A percentile compares a stretch with the other conserved stretches of the same genome.
phyloP scores from a whole-genome alignment of 2,888 invertebrate genomes.

The Macaria notata region DNA sequence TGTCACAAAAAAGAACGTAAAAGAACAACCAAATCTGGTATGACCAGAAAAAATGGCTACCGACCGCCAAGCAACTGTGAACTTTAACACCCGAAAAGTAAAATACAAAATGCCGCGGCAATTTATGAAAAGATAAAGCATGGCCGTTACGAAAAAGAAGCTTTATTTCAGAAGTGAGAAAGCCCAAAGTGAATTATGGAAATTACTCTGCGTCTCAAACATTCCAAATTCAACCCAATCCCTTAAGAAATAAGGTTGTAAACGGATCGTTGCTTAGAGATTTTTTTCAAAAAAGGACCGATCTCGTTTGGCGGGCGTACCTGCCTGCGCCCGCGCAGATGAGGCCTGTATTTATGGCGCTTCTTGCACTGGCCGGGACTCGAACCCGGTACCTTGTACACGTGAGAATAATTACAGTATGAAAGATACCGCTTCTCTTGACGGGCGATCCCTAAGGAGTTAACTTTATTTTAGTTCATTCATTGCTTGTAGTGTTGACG shows the following conservation, averaged over 20 bases:
- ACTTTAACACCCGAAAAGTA: conserved; percentile 36
- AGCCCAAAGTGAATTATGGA: conserved; percentile 78
- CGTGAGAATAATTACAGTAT: conserved; percentile 29
- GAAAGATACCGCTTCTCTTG: conserved; percentile 16
- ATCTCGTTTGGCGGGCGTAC: conserved; percentile 81
- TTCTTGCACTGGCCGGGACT: conserved; percentile 60
- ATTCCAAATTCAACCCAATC: conserved; percentile 45
- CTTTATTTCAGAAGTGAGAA: conserved; percentile 80
- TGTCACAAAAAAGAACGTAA: conserved; percentile 73
- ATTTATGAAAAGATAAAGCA: conserved; percentile 25
- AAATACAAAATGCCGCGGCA: background rate
- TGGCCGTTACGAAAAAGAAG: conserved; percentile 65
- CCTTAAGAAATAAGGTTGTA: conserved; percentile 42
- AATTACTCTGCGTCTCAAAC: conserved; percentile 42
- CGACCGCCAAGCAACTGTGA: conserved; percentile 41
- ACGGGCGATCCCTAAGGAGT: background rate
- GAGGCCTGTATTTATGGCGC: conserved; percentile 81
- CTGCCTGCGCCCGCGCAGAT: conserved; percentile 76
- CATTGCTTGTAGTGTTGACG: conserved; percentile 2
- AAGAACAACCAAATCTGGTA: conserved; percentile 73
- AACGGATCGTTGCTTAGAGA: conserved; percentile 33
- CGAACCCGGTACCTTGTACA: conserved; percentile 36
- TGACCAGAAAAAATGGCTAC: conserved; percentile 62
- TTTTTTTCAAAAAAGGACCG: conserved; percentile 70
- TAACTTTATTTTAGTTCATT: conserved; percentile 13